Conservation (phyloP, 2,888 invertebrate genomes). For the Synanthedon vespiformis region DNA sequence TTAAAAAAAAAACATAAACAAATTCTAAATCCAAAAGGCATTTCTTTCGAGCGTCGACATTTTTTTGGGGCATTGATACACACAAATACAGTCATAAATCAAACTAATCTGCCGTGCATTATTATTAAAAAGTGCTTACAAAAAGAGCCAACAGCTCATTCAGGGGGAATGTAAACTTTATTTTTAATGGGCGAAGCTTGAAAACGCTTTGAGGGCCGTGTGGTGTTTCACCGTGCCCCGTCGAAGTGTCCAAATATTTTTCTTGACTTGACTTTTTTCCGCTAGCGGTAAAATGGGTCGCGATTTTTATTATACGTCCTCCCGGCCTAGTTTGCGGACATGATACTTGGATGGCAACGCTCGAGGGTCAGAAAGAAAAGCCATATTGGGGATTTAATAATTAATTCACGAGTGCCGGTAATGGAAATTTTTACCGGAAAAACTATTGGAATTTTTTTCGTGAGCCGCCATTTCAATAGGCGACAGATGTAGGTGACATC, state of each 20-base stretch:
- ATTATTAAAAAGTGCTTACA: slow-evolving; percentile 11
- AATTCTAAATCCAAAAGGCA: slow-evolving; percentile 11
- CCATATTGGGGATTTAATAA: neutral
- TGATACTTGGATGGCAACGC: neutral
- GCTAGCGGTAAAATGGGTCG: neutral
- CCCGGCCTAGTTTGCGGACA: neutral
- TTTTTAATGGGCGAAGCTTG: neutral
- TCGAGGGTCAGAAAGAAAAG: neutral
- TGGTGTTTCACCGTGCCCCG: neutral
- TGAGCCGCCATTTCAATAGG: too few species aligned
- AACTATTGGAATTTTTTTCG: neutral
- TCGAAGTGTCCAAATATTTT: slow-evolving; percentile 1
- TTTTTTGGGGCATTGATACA: slow-evolving; percentile 10
- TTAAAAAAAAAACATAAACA: neutral
- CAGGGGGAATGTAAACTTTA: neutral
- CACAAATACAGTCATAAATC: slow-evolving; percentile 17
- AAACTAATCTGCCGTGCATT: slow-evolving; percentile 20
- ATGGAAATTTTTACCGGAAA: neutral
- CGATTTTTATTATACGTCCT: neutral
- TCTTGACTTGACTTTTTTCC: neutral
- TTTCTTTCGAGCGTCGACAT: slow-evolving; percentile 12
- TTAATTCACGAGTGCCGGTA: neutral
- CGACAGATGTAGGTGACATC: too few species aligned
- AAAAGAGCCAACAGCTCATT: neutral
- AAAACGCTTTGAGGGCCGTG: neutral